phyloP scores from a whole-genome alignment of 2,113 vertebrate genomes.

The Indicator indicator region DNA sequence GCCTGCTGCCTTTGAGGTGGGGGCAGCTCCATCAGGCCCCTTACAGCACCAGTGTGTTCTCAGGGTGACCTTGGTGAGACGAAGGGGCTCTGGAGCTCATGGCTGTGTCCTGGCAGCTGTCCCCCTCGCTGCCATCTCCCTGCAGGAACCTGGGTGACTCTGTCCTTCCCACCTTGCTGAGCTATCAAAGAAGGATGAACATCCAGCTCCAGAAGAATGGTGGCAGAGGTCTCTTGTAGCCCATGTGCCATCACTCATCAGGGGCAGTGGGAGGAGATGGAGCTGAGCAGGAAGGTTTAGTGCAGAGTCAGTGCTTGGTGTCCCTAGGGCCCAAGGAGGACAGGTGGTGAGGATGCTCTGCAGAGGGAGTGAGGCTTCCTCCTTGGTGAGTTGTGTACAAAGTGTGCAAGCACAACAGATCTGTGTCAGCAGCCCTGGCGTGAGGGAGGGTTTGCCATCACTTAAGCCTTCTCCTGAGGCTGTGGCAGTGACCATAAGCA shows the following conservation, averaged over 20 bases:
- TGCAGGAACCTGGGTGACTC: background rate
- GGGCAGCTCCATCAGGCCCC: background rate
- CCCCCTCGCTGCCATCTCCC: background rate
- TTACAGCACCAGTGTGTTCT: background rate
- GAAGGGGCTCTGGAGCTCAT: background rate
- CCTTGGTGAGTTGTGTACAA: background rate
- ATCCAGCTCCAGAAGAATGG: accelerated
- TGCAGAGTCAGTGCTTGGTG: background rate
- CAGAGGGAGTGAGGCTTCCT: background rate
- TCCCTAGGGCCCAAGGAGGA: background rate
- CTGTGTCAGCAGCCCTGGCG: accelerated
- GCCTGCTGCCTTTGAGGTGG: accelerated
- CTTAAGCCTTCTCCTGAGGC: background rate
- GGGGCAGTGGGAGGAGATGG: background rate
- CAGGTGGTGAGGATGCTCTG: accelerated
- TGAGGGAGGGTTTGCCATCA: background rate
- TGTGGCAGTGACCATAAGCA: background rate
- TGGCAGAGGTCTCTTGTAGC: background rate
- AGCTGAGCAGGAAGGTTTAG: background rate
- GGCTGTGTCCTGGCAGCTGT: background rate
- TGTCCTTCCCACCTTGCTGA: background rate
- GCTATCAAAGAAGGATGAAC: accelerated
- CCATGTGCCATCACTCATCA: accelerated
- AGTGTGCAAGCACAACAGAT: background rate
- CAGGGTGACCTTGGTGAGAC: background rate